Base-by-base conservation (phyloP, 1,140 invertebrate genomes). In the Apis laboriosa region DNA sequence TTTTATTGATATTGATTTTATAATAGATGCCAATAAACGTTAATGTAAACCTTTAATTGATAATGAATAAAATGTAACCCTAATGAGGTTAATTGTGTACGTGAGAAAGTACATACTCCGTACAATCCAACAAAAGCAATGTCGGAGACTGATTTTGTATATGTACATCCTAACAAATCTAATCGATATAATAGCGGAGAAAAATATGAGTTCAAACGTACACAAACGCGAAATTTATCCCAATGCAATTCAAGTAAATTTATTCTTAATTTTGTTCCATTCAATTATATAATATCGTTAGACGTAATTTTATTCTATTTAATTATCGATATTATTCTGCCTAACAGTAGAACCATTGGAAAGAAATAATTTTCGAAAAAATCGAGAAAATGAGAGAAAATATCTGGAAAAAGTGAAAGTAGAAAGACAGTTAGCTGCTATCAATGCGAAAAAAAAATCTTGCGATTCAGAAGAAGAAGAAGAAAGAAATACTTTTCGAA, bases 81-180 rank as follows among this genome's bases (percentile, higher is more conserved):
- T 78, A 21, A 49, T 53, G 58, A 77, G 15, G 51, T 28, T 13
- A 13, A 21, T 17, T 73, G 28, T n/a, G 9, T 17, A 56, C 5
- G 15, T 53, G 49, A 15, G 15, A 73, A 74, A 70, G 75, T 83
- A 64, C 58, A 43, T 72, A 49, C 21, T 12, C 5, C 53, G 28
- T 24, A 13, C 63, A 63, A 53, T 83, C 80, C 60, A 75, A 67
- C 51, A 66, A 72, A 86, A 64, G 51, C 73, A 17, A 28, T 84
- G 56, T 43, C 49, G 21, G 15, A 21, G 17, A 51, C 43, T 64
- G 58, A 64, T 61, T 87, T 70, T 43, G 49, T 19, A 9, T 28
- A 61, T 56, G 28, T 68, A 55, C 53, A 64, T 58, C 70, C 34
- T 43, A 49, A 13, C 4, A 56, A 73, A 51, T 49, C 55, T 63